A percentile compares a stretch with the other conserved stretches of the same genome.
These are phyloP conservation scores for Poecilia latipinna DNA, from an alignment of 2,113 vertebrate species.

Conservation along the genomic window DNA sequence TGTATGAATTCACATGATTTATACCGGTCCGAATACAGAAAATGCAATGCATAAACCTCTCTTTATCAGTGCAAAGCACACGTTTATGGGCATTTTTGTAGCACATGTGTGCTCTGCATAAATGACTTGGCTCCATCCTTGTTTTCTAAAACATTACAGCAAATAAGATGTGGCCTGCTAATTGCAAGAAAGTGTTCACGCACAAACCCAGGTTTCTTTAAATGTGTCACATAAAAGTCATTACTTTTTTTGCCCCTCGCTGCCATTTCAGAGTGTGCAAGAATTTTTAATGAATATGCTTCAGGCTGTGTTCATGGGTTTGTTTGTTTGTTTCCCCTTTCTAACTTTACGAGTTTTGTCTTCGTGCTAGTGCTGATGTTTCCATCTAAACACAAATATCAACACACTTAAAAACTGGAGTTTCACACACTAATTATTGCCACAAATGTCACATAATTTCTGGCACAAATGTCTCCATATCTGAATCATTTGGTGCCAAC, in stretches of 20 bases:
- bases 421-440: no score
- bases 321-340: slow-evolving; percentile 10
- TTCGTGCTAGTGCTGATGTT: slow-evolving; percentile 17
- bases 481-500: not conserved
- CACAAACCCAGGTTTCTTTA: slow-evolving; percentile 8
- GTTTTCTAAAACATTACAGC: slow-evolving; percentile 32
- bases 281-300: slow-evolving; percentile 34
- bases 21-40: slow-evolving; percentile 12
- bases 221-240: slow-evolving; percentile 14
- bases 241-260: slow-evolving; percentile 4
- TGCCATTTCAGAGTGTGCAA: not conserved
- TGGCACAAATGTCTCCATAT: not conserved
- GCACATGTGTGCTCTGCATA: not conserved
- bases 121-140: not conserved
- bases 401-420: slow-evolving; percentile 4
- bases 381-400: slow-evolving; percentile 17
- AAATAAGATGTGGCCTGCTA: not conserved
- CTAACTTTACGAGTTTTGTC: slow-evolving; percentile 2
- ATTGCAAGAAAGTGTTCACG: not conserved
- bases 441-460: no score
- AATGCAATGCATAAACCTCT: slow-evolving; percentile 17
- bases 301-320: slow-evolving; percentile 9
- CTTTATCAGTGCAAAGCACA: slow-evolving; percentile 38
- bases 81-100: slow-evolving; percentile 5
- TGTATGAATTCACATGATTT: slow-evolving; percentile 29